Percentiles rank a stretch among this genome's conserved stretches.
phyloP scores from a whole-genome alignment of 2,113 vertebrate species.

The Sturnira hondurensis region DNA sequence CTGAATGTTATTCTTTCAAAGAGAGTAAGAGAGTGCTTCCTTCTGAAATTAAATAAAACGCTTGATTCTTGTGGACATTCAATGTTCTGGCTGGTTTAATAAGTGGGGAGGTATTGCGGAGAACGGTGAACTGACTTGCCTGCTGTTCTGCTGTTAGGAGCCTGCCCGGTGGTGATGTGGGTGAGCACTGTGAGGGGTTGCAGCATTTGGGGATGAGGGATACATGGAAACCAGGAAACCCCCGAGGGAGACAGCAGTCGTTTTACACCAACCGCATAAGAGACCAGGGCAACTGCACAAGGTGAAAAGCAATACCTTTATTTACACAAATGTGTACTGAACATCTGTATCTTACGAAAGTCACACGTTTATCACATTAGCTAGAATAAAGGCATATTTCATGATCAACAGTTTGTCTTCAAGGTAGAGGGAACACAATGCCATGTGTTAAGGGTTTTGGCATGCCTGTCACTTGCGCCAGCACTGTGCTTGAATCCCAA shows the following conservation, averaged over 20 bases:
- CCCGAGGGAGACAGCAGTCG: too few species aligned
- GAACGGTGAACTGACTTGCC: too few species aligned
- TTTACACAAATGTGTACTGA: background rate
- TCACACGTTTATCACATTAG: background rate
- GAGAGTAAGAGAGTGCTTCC: background rate
- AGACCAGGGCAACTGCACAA: background rate
- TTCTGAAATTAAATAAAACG: conserved; percentile 23
- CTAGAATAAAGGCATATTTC: background rate
- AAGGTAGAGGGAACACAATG: background rate
- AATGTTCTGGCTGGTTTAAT: background rate
- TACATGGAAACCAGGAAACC: background rate
- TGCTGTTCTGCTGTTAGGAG: background rate
- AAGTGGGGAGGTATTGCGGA: too few species aligned
- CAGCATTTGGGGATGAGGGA: too few species aligned
- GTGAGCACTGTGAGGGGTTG: too few species aligned
- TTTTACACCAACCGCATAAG: too few species aligned
- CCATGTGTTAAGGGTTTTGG: background rate
- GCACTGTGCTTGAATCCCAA: background rate
- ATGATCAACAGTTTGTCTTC: background rate
- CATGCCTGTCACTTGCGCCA: background rate
- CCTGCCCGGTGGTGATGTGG: fast-evolving
- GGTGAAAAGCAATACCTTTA: background rate
- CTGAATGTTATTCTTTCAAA: background rate
- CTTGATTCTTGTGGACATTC: background rate
- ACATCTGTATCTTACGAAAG: background rate